phyloP scores from a whole-genome alignment of 1,140 invertebrate genomes.

The Battus philenor region DNA sequence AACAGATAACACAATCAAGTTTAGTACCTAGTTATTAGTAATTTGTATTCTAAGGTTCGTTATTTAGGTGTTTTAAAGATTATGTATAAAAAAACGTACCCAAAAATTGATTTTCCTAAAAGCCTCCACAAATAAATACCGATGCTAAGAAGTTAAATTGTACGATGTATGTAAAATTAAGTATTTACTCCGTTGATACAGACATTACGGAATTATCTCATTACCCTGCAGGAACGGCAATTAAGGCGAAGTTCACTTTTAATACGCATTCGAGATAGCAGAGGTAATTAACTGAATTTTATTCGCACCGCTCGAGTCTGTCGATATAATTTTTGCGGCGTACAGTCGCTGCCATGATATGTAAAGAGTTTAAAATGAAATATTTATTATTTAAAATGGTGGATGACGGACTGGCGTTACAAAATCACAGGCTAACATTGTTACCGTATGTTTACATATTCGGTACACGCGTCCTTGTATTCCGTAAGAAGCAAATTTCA shows the following conservation, averaged over 20 bases:
- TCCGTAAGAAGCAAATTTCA: slow-evolving; percentile 55
- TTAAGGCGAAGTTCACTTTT: slow-evolving; percentile 14
- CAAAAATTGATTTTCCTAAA: slow-evolving; percentile 7
- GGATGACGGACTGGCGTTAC: too few species aligned
- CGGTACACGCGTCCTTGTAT: slow-evolving; percentile 47
- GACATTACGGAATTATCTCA: slow-evolving; percentile 9
- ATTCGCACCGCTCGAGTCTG: slow-evolving; percentile 6
- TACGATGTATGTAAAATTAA: slow-evolving; percentile 10
- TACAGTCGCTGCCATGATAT: not conserved
- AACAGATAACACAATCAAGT: too few species aligned
- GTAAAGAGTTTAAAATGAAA: too few species aligned
- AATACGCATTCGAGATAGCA: slow-evolving; percentile 6
- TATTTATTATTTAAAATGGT: too few species aligned
- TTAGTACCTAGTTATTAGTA: too few species aligned
- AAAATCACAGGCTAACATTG: slow-evolving; percentile 30
- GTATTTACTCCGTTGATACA: slow-evolving; percentile 1
- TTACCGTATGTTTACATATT: slow-evolving; percentile 56
- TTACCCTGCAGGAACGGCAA: slow-evolving; percentile 2
- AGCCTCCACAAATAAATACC: slow-evolving; percentile 4
- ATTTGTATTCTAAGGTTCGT: not conserved
- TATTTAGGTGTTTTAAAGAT: not conserved
- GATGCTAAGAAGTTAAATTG: not conserved
- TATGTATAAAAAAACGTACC: not conserved
- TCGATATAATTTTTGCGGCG: not conserved
- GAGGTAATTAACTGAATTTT: slow-evolving; percentile 13